Evolutionary conservation across 2,888 invertebrate genomes (phyloP).

Genomic region (Melipona beecheii): DNA sequence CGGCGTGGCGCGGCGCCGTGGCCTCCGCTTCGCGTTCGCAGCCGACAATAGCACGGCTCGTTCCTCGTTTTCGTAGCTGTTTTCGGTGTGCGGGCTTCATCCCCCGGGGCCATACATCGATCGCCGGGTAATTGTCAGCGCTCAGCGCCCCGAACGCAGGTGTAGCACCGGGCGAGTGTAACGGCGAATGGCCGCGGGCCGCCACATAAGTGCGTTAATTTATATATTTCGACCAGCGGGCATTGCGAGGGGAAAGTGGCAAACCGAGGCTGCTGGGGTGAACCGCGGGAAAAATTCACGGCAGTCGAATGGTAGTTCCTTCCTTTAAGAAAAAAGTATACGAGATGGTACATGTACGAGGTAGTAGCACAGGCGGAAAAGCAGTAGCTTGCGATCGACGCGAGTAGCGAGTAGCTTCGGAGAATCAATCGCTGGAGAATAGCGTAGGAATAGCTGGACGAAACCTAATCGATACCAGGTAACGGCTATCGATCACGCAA

Average conservation of each 20-base stretch:
- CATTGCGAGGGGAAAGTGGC: constrained; percentile 34
- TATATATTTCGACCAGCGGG: constrained; percentile 61
- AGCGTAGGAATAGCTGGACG: neutral
- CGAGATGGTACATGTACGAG: neutral
- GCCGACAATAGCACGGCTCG: constrained; percentile 64
- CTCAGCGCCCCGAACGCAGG: constrained; percentile 81
- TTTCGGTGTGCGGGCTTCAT: constrained; percentile 68
- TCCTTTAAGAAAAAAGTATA: neutral
- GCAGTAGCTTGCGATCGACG: too few relatives aligned
- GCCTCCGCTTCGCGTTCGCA: constrained; percentile 65
- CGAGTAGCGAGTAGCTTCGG: too few relatives aligned
- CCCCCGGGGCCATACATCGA: constrained; percentile 81
- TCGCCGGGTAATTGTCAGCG: constrained; percentile 83
- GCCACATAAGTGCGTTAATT: constrained; percentile 78
- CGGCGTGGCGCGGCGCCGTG: constrained; percentile 58
- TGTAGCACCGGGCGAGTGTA: constrained; percentile 71
- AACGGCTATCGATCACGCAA: constrained; percentile 6
- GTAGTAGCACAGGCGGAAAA: too few relatives aligned
- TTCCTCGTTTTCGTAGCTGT: constrained; percentile 74
- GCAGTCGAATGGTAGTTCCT: constrained; percentile 31
- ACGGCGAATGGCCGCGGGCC: constrained; percentile 72
- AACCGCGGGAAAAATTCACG: constrained; percentile 33
- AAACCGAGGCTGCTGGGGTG: constrained; percentile 46
- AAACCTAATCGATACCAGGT: neutral
- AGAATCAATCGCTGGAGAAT: neutral